These are phyloP conservation scores for Notamacropus eugenii DNA, from an alignment of 2,797 vertebrate species.

Conservation along the genomic window DNA sequence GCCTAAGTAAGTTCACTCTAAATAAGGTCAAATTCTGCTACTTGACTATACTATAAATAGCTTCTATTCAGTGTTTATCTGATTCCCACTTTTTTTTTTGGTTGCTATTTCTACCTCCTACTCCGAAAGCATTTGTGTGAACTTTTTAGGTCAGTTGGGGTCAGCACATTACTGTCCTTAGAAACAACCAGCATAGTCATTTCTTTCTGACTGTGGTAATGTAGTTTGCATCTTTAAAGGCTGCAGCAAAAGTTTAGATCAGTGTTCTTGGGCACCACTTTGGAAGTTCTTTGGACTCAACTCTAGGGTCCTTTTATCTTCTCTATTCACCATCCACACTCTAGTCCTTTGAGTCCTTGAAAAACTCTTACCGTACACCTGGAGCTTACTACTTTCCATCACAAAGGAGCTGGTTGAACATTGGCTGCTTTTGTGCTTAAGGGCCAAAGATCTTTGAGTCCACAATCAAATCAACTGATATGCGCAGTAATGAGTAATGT, in stretches of 20 bases:
- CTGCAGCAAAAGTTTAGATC: neutral
- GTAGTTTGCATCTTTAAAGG: neutral
- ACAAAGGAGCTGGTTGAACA: neutral
- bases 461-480: neutral
- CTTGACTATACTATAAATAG: neutral
- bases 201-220: conserved; percentile 43
- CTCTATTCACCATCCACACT: neutral
- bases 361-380: too few species aligned
- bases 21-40: neutral
- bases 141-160: conserved; percentile 46
- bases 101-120: neutral
- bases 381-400: neutral
- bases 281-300: neutral
- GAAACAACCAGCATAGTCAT: conserved; percentile 47
- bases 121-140: conserved; percentile 35
- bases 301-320: neutral
- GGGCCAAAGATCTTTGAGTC: neutral
- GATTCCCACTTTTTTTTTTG: neutral
- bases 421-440: neutral
- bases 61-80: conserved; percentile 18
- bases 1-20: neutral
- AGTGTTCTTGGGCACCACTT: neutral
- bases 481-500: neutral
- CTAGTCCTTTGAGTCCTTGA: neutral
- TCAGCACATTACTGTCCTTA: conserved; percentile 52